Evolutionary conservation across 2,113 vertebrate genomes (phyloP), one percentile per base, ranked within the genome.

Genomic region (Oophaga pumilio): DNA sequence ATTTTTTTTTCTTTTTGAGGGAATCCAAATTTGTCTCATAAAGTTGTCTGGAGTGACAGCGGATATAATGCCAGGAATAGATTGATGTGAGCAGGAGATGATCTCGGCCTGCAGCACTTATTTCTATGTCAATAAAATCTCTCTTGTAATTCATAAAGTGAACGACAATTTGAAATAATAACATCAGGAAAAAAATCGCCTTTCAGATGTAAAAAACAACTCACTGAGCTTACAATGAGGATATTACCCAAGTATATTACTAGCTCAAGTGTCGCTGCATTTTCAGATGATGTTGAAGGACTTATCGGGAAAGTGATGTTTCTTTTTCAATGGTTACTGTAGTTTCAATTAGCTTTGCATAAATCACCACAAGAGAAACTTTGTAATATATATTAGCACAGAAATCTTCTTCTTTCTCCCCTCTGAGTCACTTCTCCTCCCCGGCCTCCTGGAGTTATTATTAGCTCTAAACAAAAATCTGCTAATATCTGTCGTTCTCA

Each of bases 31-130:
- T 60, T 59, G 52, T 79, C n/a, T 59, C 28, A 28, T 60, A 80
- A 60, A 60, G 14, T 59, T 20, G 15, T 33, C 12, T 33, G 18
- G 28, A 52, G 49, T 57, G 49, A n/a, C 24, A 76, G 18, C 0
- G 0, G 57, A 60, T 50, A 22, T 56, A 17, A 0, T 0, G 0
- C 52, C 0, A 0, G 20, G n/a, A 60, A 4, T 33, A 82, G 0
- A 18, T 11, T 66, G 80, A 82, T 82, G 43, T 0, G 0, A 4
- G 73, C 9, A 9, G 74, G 14, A 60, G 86, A 82, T 0, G 12
- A 9, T 74, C 57, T n/a, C 57, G 73, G 64, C 26, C 0, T 26
- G 6, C 0, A 22, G 80, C 80, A 33, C 1, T 10, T 20, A 17
- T 43, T 66, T 80, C 62, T 33, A 43, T 50, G 76, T 7, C 14